These are phyloP conservation scores for Epinotia nisella DNA, from an alignment of 2,888 invertebrate species.

Conservation along the genomic window DNA sequence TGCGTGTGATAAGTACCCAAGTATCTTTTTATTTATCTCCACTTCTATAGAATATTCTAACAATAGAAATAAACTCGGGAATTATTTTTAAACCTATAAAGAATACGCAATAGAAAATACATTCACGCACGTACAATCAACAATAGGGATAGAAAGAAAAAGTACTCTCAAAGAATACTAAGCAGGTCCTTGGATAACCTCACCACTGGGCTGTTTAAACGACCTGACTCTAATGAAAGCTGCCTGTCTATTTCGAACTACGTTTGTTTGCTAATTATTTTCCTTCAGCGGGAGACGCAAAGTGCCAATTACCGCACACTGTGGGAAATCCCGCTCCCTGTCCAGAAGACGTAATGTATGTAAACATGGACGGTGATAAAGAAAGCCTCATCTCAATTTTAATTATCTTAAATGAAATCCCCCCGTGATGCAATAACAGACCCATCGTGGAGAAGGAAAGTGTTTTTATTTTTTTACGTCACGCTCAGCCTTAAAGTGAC, in stretches of 20 bases:
- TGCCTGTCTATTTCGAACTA: constrained; percentile 2
- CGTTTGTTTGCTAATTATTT: constrained; percentile 19
- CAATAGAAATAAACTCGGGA: constrained; percentile 8
- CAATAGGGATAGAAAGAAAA: constrained; percentile 27
- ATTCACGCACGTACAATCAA: constrained; percentile 34
- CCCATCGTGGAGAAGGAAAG: no score
- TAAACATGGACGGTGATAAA: no score
- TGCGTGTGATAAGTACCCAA: no score
- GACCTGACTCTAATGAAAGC: constrained; percentile 31
- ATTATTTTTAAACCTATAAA: constrained; percentile 10
- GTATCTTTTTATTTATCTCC: no score
- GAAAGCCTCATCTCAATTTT: no score
- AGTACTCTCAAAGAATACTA: constrained; percentile 25
- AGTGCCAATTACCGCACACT: background rate
- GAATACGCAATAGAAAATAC: constrained; percentile 32
- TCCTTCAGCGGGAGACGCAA: background rate
- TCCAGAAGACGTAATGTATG: no score
- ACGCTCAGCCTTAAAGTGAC: no score
- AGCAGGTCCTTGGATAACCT: constrained; percentile 14
- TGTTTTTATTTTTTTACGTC: no score
- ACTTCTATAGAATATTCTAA: background rate
- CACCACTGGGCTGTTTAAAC: constrained; percentile 12
- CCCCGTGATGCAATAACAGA: no score
- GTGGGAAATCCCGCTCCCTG: no score
- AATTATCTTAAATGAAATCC: no score